A percentile compares a stretch with the other conserved stretches of the same genome.
Evolutionary conservation across 2,888 invertebrate genomes (phyloP).

Genomic region (Alloplasta piceator): DNA sequence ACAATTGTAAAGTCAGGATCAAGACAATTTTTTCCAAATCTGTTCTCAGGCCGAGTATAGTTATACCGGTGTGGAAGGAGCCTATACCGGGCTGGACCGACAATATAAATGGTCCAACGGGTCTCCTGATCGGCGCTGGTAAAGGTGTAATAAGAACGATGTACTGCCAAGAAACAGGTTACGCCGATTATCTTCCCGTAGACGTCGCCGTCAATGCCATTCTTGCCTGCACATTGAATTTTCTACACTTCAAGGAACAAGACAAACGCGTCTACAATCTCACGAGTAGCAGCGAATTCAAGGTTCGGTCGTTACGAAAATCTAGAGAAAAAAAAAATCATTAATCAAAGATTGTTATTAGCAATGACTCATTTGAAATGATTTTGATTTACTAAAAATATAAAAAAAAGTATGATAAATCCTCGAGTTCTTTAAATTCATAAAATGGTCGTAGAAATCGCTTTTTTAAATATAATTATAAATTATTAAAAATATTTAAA

Average conservation of each 20-base stretch:
- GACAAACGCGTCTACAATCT: conserved; percentile 88
- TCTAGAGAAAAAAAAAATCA: too few species aligned
- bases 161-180: conserved; percentile 91
- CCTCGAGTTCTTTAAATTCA: too few species aligned
- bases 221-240: conserved; percentile 88
- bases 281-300: conserved; percentile 92
- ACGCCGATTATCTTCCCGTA: conserved; percentile 92
- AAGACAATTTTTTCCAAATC: neutral
- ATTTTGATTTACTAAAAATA: too few species aligned
- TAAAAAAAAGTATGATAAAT: too few species aligned
- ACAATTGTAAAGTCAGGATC: too few species aligned
- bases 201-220: conserved; percentile 92
- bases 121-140: conserved; percentile 91
- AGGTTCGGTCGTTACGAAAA: conserved; percentile 82
- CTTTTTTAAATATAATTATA: too few species aligned
- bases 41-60: conserved; percentile 83
- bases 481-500: too few species aligned
- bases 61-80: conserved; percentile 94
- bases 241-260: conserved; percentile 84
- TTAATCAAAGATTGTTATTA: too few species aligned
- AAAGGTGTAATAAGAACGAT: conserved; percentile 95
- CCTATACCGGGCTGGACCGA: conserved; percentile 96
- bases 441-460: too few species aligned
- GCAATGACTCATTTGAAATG: too few species aligned
- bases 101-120: conserved; percentile 96